phyloP scores from a whole-genome alignment of 2,797 vertebrate species.

The Craterocephalus amniculus region DNA sequence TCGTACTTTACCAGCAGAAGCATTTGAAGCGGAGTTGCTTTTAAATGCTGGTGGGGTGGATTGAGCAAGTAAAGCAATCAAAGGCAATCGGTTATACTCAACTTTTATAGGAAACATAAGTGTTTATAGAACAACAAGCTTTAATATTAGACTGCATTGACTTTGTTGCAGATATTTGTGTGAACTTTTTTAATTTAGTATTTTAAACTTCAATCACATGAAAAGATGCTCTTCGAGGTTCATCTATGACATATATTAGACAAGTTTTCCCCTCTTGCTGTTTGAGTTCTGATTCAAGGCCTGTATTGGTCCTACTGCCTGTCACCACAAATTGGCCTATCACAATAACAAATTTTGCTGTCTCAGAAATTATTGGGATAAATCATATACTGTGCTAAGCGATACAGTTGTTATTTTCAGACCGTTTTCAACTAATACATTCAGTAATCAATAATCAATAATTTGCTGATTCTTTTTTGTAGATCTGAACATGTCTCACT shows the following conservation, averaged over 20 bases:
- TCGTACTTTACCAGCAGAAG: background rate
- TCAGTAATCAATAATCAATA: background rate
- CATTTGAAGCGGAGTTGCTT: background rate
- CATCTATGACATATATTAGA: background rate
- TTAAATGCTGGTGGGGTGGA: background rate
- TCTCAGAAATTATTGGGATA: no score
- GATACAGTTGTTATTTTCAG: no score
- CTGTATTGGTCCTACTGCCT: no score
- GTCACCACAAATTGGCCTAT: no score
- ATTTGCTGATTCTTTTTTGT: constrained; percentile 36
- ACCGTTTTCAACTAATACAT: no score
- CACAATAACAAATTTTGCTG: no score
- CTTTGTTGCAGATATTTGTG: background rate
- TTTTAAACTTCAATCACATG: background rate
- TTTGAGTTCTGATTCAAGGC: background rate
- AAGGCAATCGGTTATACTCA: no score
- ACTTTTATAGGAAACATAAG: background rate
- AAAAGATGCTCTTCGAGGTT: background rate
- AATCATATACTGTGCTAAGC: no score
- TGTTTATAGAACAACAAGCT: background rate
- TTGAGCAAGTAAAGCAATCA: background rate
- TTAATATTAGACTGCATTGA: background rate
- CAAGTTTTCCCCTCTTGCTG: background rate
- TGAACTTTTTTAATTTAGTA: background rate
- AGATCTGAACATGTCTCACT: constrained; percentile 86